phyloP scores from a whole-genome alignment of 2,888 invertebrate species.

The Nemotelus pantherinus region DNA sequence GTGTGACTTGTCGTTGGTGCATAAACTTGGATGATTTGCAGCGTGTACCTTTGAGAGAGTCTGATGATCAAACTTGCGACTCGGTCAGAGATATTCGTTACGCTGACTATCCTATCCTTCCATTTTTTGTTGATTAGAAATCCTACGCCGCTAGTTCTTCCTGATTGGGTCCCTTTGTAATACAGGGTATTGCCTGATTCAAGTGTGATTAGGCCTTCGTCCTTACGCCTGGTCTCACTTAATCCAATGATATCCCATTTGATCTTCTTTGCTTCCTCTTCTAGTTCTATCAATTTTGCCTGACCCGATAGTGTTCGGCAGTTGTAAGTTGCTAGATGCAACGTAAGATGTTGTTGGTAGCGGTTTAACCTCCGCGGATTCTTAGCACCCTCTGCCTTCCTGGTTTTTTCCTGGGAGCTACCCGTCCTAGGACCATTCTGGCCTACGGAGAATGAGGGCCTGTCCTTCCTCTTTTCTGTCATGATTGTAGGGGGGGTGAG shows the following conservation, averaged over 20 bases:
- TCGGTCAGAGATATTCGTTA: constrained; percentile 5
- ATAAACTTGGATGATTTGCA: constrained; percentile 14
- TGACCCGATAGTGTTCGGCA: no score
- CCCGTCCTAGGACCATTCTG: neutral
- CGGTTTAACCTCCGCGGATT: no score
- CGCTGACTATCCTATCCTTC: constrained; percentile 2
- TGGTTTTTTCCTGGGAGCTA: neutral
- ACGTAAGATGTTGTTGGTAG: no score
- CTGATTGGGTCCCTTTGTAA: constrained; percentile 21
- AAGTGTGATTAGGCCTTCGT: neutral
- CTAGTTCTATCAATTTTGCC: no score
- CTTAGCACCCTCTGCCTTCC: no score
- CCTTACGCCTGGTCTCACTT: neutral
- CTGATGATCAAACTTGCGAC: constrained; percentile 4
- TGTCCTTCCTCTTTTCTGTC: neutral
- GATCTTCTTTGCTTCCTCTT: neutral
- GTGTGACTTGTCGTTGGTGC: constrained; percentile 21
- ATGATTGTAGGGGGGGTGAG: constrained; percentile 7
- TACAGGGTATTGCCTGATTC: constrained; percentile 5
- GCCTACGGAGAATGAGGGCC: constrained; percentile 20
- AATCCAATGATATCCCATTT: constrained; percentile 13
- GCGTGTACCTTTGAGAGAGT: constrained; percentile 18
- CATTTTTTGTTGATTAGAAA: constrained; percentile 21
- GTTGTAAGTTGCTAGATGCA: no score
- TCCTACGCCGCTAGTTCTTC: constrained; percentile 29